These are phyloP conservation scores for Megaceryle torquata DNA, from an alignment of 2,113 vertebrate genomes.

Conservation along the genomic window DNA sequence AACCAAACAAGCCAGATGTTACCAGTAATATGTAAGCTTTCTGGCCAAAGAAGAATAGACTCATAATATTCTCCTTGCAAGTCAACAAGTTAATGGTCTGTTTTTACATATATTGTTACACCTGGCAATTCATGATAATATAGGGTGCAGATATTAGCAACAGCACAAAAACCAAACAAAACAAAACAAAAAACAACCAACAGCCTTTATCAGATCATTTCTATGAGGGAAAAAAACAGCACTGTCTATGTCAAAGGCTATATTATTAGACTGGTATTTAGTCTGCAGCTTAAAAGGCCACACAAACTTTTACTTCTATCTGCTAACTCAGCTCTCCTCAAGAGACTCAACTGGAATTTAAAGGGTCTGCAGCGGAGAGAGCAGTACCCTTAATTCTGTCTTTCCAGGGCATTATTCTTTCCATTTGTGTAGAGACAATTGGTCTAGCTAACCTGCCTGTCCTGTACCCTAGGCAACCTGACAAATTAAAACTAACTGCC, in stretches of 20 bases:
- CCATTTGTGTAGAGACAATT: conserved; percentile 49
- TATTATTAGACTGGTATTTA: not conserved
- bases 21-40: not conserved
- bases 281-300: conserved; percentile 1
- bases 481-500: conserved; percentile 62
- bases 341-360: conserved; percentile 22
- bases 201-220: not conserved
- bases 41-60: not conserved
- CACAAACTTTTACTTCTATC: not conserved
- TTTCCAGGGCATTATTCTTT: conserved; percentile 48
- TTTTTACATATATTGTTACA: not conserved
- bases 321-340: conserved; percentile 11
- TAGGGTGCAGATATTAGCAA: not conserved
- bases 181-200: not conserved
- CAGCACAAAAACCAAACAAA: not conserved
- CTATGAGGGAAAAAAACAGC: not conserved
- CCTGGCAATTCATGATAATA: not conserved
- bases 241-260: not conserved
- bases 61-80: not conserved
- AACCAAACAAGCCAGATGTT: not conserved
- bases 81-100: not conserved
- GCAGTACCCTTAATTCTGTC: not conserved
- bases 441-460: conserved; percentile 53
- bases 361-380: conserved; percentile 19
- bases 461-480: conserved; percentile 64